Evolutionary conservation across 2,113 vertebrate genomes (phyloP), one percentile per base, ranked within the genome.

Genomic region (Pedetes capensis): DNA sequence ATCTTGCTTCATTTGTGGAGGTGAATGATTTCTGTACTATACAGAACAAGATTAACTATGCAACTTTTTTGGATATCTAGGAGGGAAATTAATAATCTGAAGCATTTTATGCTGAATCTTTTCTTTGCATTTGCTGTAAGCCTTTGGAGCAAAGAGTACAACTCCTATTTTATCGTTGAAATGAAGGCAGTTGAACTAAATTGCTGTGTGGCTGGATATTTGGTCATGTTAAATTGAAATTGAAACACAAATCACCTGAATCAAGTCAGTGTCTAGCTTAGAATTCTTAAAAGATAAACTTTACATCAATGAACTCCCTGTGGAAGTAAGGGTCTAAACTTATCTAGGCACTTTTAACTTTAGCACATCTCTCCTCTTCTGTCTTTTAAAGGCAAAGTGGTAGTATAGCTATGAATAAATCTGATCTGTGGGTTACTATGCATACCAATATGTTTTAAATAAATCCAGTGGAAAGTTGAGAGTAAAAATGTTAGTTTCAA

Each of bases 241-340:
- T 55, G 29, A 91, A 95, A 91, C 32, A 39, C 59, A 69, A 61
- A 25, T 71, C 29, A 61, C 17, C 68, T 74, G 42, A 64, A 85
- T 85, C 18, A n/a, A n/a, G 44, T 76, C 59, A 84, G 8, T 53
- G 17, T 79, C 49, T 42, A 79, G n/a, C 71, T 63, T 64, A 57
- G 53, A 91, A 47, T 61, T 88, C 47, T 94, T 91, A 25, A 84
- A 79, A 91, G 74, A 93, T 32, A 78, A 80, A 25, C 4, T 91
- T 94, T n/a, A 87, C 0, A 57, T 47, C 91, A 91, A 86, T 27
- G 10, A 89, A 44, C 37, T 64, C 6, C n/a, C 34, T 89, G 3
- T 61, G 11, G 42, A 93, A 75, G 44, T 72, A 87, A 86, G 25
- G 25, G 29, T 39, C n/a, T 68, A 80, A 68, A 6, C 74, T 85